Conservation (phyloP, 2,797 vertebrate genomes). For the Helarctos malayanus region DNA sequence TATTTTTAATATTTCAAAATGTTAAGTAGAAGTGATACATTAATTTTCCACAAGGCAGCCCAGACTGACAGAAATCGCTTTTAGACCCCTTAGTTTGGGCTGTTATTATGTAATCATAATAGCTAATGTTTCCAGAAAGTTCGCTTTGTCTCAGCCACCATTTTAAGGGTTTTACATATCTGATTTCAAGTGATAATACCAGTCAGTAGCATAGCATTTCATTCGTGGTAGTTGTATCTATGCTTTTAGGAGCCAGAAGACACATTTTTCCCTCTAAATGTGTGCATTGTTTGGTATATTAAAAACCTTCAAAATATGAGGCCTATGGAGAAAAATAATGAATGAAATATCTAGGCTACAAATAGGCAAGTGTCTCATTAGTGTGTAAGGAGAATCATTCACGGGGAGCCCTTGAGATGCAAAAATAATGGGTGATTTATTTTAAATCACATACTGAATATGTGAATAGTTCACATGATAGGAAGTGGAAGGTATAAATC, state of each 20-base stretch:
- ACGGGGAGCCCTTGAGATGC: neutral
- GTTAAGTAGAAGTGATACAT: neutral
- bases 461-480: neutral
- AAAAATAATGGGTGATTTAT: neutral
- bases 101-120: neutral
- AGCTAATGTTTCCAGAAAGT: neutral
- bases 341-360: neutral
- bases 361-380: neutral
- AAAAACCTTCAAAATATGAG: conserved; percentile 11
- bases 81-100: neutral
- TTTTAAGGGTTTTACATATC: neutral
- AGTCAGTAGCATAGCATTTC: neutral
- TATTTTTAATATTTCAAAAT: conserved; percentile 22
- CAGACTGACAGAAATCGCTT: neutral
- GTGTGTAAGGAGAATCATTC: neutral
- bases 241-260: neutral
- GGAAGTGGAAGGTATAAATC: neutral
- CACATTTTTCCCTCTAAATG: neutral
- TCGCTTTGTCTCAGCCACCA: neutral
- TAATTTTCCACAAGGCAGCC: neutral
- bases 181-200: neutral
- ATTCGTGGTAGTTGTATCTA: neutral
- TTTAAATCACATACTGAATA: conserved; percentile 8
- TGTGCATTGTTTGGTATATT: neutral
- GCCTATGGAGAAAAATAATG: neutral